Conservation (phyloP, 2,113 vertebrate genomes). For the Muntiacus reevesi region DNA sequence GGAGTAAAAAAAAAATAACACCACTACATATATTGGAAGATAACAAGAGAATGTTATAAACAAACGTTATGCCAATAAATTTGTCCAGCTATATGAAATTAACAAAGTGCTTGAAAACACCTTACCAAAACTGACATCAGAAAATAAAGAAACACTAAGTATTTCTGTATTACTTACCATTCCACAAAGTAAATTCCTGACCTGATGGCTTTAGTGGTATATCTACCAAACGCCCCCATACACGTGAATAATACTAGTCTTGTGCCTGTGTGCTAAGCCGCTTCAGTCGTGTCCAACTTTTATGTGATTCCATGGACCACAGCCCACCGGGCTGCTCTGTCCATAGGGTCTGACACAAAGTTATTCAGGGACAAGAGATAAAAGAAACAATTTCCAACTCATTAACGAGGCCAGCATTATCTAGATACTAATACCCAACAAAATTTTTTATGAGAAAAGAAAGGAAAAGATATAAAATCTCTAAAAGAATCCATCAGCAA, state of each 20-base stretch:
- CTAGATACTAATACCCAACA: neutral
- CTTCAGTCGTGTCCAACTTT: too few relatives aligned
- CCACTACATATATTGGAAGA: neutral
- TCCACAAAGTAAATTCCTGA: neutral
- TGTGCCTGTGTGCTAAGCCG: too few relatives aligned
- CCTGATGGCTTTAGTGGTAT: neutral
- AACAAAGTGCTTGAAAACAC: neutral
- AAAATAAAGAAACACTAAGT: neutral
- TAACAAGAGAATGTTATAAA: neutral
- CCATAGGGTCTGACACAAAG: neutral
- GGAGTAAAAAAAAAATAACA: neutral
- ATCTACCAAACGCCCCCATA: neutral
- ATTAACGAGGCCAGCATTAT: neutral
- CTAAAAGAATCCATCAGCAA: neutral
- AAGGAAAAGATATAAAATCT: neutral
- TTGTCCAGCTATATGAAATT: neutral
- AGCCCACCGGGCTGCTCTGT: too few relatives aligned
- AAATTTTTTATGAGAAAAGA: neutral
- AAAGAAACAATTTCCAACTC: neutral
- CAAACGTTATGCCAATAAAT: neutral
- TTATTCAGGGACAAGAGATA: neutral
- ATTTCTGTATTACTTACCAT: neutral
- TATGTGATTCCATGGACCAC: too few relatives aligned
- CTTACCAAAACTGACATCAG: neutral
- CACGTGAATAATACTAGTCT: neutral